Base-by-base conservation (phyloP, 2,113 vertebrate species). In the Chelonoidis abingdonii region DNA sequence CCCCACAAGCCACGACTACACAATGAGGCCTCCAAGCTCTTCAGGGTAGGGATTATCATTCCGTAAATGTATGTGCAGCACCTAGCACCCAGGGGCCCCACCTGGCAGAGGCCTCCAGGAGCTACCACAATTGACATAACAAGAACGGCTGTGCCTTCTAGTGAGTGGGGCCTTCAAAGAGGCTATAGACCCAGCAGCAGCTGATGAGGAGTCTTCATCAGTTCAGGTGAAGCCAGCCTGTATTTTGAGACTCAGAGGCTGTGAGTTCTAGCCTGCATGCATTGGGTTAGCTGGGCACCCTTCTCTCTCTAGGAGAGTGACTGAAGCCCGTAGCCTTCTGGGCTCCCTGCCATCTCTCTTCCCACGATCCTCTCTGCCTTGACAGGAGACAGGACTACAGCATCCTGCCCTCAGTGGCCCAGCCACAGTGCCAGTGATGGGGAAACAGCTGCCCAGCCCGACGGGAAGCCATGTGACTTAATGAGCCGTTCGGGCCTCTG, bases 391-490 rank as follows among this genome's bases (percentile, higher is more conserved):
- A 76, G 72, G 11, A 10, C n/a, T 24, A 24, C n/a, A 41, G 24
- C 35, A 69, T n/a, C 59, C 35, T 19, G 62, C 35, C 35, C 62
- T 5, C 35, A 35, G 31, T 69, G 10, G 24, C 72, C 24, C 41
- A 76, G 72, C 38, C 38, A 5, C 13, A 24, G 72, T 54, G 76
- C n/a, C 87, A 50, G 75, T 85, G 80, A 59, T 1, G 54, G 25
- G 89, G 76, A 2, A 59, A 27, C n/a, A 8, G 2, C 4, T 47
- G 35, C 6, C 57, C n/a, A 38, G n/a, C 8, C 3, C 21, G 2
- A 10, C 75, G 56, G n/a, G 44, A 50, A 19, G 38, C 19, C 21
- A n/a, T 0, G 2, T 25, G 27, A 25, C 3, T 10, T 75, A 21
- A 3, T 1, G 8, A 3, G 13, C 29, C 69, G 4, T 41, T 79